A percentile compares a stretch with the other conserved stretches of the same genome.
phyloP scores from a whole-genome alignment of 2,113 vertebrate genomes.

The Gorsachius goisagi region DNA sequence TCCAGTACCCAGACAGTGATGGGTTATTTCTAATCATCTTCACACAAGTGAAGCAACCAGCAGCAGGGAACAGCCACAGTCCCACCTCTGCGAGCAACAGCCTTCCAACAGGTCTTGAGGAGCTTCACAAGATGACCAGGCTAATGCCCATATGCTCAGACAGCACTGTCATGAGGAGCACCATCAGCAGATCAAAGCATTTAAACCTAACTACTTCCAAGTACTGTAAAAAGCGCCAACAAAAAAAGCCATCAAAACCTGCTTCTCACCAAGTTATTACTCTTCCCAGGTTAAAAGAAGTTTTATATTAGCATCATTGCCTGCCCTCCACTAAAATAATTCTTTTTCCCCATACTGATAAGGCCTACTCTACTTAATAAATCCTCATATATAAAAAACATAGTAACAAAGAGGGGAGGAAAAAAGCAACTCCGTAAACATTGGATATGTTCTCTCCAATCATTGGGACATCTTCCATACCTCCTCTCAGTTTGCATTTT shows the following conservation, averaged over 20 bases:
- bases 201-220: neutral
- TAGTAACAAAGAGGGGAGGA: neutral
- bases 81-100: neutral
- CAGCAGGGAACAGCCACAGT: neutral
- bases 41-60: neutral
- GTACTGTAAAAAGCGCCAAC: neutral
- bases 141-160: neutral
- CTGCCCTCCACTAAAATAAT: neutral
- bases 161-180: neutral
- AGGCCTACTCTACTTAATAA: neutral
- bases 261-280: neutral
- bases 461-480: neutral
- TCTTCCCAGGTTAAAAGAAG: neutral
- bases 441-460: neutral
- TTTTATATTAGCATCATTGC: neutral
- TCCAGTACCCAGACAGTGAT: neutral
- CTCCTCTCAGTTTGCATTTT: neutral
- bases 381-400: neutral
- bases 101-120: neutral
- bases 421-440: neutral
- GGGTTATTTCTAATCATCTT: neutral
- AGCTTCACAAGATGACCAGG: neutral
- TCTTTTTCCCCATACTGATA: neutral
- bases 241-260: neutral
- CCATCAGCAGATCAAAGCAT: neutral